Percentiles rank a stretch among this genome's conserved stretches.
Conservation (phyloP, 1,140 invertebrate species). For the Neodiprion lecontei region DNA sequence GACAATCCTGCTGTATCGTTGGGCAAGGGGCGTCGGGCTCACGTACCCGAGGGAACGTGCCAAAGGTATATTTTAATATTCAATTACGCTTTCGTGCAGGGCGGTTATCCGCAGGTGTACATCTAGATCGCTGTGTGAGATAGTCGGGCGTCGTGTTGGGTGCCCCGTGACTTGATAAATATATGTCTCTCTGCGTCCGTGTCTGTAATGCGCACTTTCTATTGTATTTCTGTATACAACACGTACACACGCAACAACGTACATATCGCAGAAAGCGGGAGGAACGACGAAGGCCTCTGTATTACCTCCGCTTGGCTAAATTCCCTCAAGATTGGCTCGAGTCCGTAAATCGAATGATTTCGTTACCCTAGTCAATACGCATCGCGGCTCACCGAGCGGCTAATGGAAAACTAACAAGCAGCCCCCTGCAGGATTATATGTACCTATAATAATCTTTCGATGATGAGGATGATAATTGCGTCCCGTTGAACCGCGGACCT, state of each 20-base stretch:
- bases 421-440: neutral
- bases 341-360: conserved; percentile 1
- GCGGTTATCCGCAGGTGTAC: neutral
- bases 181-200: neutral
- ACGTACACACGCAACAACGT: too few relatives aligned
- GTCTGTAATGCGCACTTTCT: too few relatives aligned
- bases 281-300: too few relatives aligned
- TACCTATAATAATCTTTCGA: neutral
- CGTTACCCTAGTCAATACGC: neutral
- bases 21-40: neutral
- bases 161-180: neutral
- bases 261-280: too few relatives aligned
- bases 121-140: neutral
- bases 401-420: conserved; percentile 5
- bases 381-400: neutral
- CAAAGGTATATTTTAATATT: conserved; percentile 5
- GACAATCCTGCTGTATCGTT: neutral
- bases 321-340: neutral
- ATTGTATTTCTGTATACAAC: too few relatives aligned
- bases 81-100: conserved; percentile 1
- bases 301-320: neutral
- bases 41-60: neutral
- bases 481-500: neutral
- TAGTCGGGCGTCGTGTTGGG: neutral
- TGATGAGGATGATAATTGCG: neutral